phyloP scores from a whole-genome alignment of 2,113 vertebrate species.

The Corythoichthys intestinalis region DNA sequence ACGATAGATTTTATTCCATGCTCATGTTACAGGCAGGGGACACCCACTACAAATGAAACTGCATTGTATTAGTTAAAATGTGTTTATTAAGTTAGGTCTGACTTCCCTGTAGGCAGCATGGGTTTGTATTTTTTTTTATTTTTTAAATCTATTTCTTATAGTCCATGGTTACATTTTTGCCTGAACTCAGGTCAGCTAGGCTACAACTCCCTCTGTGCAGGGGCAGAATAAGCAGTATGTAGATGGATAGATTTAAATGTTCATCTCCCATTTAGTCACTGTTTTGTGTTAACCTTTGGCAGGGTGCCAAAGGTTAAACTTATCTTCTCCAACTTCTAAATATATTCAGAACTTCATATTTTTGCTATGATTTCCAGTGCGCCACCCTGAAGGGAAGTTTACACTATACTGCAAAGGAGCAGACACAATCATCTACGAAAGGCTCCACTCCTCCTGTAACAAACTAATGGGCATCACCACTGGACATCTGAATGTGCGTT shows the following conservation, averaged over 20 bases:
- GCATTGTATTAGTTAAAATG: too few relatives aligned
- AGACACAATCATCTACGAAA: slow-evolving; percentile 87
- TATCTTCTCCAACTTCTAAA: too few relatives aligned
- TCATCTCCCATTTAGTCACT: neutral
- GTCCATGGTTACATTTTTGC: neutral
- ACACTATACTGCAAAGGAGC: slow-evolving; percentile 92
- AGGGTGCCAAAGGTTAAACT: neutral
- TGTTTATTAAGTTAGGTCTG: too few relatives aligned
- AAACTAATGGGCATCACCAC: slow-evolving; percentile 78
- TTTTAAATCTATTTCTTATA: too few relatives aligned
- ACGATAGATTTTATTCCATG: neutral
- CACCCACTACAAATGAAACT: too few relatives aligned
- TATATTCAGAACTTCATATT: neutral
- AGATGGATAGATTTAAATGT: neutral
- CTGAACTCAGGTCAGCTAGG: neutral
- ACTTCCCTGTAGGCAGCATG: neutral
- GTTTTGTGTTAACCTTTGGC: neutral
- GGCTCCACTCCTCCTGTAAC: slow-evolving; percentile 77
- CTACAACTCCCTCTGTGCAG: neutral
- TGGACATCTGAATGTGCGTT: slow-evolving; percentile 85
- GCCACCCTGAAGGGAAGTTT: slow-evolving; percentile 77
- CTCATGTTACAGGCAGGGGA: neutral
- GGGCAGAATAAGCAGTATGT: neutral
- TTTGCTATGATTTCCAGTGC: slow-evolving; percentile 67
- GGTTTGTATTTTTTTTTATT: neutral